These are phyloP conservation scores for Scelioninae gen. 1 DNA, from an alignment of 2,888 invertebrate genomes.

Conservation along the genomic window DNA sequence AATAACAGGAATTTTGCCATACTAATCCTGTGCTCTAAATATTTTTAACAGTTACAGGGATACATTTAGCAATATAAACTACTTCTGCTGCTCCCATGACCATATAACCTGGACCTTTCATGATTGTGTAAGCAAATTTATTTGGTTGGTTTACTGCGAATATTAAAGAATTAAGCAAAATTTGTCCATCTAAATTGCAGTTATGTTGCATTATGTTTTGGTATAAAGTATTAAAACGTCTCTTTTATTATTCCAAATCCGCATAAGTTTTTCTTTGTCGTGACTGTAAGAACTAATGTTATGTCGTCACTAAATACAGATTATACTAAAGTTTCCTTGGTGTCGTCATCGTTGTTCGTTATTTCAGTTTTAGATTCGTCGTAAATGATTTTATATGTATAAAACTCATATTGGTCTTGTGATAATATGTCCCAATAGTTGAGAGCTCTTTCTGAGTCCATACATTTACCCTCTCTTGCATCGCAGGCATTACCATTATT, in stretches of 20 bases:
- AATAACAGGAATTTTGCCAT: too few species aligned
- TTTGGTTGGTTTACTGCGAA: too few species aligned
- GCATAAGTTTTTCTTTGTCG: not conserved
- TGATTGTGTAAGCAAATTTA: too few species aligned
- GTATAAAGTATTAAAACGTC: not conserved
- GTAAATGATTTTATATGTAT: slow-evolving; percentile 62
- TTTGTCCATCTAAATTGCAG: too few species aligned
- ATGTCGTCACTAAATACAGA: not conserved
- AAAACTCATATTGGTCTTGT: slow-evolving; percentile 37
- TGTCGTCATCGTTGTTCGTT: not conserved
- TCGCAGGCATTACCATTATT: slow-evolving; percentile 10
- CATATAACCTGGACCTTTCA: not conserved
- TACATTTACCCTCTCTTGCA: not conserved
- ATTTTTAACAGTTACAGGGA: slow-evolving; percentile 37
- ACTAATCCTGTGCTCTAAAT: slow-evolving; percentile 56
- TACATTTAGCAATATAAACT: slow-evolving; percentile 10
- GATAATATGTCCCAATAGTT: slow-evolving; percentile 48
- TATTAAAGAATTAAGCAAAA: too few species aligned
- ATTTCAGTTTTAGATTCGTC: slow-evolving; percentile 40
- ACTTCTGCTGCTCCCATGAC: not conserved
- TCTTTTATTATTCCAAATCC: not conserved
- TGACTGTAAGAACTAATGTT: not conserved
- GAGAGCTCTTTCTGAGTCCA: slow-evolving; percentile 34
- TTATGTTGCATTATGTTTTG: not conserved
- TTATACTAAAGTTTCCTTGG: not conserved